Evolutionary conservation across 2,888 invertebrate species (phyloP), one percentile per base, ranked within the genome.

Genomic region (Lordiphosa fenestrarum): DNA sequence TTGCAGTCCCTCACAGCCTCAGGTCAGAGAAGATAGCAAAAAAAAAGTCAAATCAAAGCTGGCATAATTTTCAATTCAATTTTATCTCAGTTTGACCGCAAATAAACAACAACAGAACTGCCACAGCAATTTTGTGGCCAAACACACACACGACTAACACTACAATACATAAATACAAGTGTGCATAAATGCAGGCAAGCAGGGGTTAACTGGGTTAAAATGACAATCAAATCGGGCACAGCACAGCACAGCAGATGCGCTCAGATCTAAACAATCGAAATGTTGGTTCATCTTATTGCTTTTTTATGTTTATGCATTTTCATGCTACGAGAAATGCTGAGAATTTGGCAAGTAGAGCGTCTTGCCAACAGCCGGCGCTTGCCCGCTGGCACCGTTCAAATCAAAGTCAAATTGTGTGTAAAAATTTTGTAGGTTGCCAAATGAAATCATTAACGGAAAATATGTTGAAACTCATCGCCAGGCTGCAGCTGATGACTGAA

Each of bases 171-270:
- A 57, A 36, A 64, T 35, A 54, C 9, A 48, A 52, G 39, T 33
- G 47, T 50, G 23, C 23, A 23, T 30, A 30, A 9, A 30, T 9
- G 30, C 30, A 30, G 70, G 55, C 76, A 35, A 54, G 42, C 72
- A 71, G 71, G 66, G 73, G 59, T 62, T 69, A 77, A 71, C 70
- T 82, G 64, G 83, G 76, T 75, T 82, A 82, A 80, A 78, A 75
- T 75, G 83, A 82, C 83, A 82, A 62, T 37, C 63, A 30, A 74
- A 61, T 54, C 42, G 69, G 51, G 76, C 48, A 57, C 60, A 69
- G n/a, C 44, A 44, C 15, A 15, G 33, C 13, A 38, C 36, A 33
- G 46, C 46, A 47, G 19, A 47, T 47, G 46, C 46, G 35, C 33
- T 10, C 6, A 25, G 33, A 15, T 47, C 46, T 47, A 55, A 47